Percentiles rank a stretch among this genome's conserved stretches.
Conservation (phyloP, 2,888 invertebrate genomes). For the Hoplodrina blanda region DNA sequence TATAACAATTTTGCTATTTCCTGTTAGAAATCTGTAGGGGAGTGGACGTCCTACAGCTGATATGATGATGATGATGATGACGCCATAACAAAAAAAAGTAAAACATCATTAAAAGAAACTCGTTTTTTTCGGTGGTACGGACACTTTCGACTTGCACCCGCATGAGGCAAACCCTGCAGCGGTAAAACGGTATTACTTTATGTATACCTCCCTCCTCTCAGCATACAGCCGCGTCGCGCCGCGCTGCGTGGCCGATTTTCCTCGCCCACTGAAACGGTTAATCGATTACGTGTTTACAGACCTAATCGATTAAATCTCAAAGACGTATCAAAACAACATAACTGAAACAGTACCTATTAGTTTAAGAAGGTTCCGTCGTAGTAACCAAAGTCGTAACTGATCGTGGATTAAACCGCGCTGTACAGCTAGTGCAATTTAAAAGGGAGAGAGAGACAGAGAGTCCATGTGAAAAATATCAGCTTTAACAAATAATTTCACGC, state of each 20-base stretch:
- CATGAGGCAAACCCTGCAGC: background rate
- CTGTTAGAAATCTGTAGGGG: no score
- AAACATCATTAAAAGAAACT: no score
- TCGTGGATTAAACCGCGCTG: no score
- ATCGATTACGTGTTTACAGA: slow-evolving; percentile 9
- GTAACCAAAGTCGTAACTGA: no score
- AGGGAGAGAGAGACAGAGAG: background rate
- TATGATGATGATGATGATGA: no score
- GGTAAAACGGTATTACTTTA: background rate
- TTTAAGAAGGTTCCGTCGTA: no score
- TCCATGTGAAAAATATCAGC: background rate
- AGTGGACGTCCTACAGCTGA: no score
- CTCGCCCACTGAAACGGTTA: slow-evolving; percentile 7
- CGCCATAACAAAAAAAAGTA: no score
- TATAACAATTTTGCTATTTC: no score
- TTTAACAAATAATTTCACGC: slow-evolving; percentile 39
- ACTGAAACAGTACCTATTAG: background rate
- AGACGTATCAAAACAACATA: background rate
- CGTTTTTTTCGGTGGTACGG: no score
- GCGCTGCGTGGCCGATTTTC: slow-evolving; percentile 20
- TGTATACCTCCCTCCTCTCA: background rate
- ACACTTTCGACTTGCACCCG: no score
- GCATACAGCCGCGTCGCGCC: no score
- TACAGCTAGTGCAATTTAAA: background rate
- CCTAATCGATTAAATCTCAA: slow-evolving; percentile 10